Base-by-base conservation (phyloP, 2,113 vertebrate genomes). In the Smithornis capensis region DNA sequence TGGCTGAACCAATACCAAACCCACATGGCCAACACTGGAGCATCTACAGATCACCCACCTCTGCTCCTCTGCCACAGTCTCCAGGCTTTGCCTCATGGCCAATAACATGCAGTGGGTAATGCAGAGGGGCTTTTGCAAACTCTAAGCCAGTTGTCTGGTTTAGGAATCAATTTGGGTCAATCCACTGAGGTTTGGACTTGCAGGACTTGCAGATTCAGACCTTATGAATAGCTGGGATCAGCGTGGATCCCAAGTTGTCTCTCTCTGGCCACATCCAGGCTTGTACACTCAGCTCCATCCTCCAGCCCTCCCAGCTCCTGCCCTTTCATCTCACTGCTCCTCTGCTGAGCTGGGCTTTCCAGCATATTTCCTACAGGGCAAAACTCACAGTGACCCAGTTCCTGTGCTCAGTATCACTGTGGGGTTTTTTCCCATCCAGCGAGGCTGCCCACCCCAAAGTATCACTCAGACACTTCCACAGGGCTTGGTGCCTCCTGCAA, bases 81-180 rank as follows among this genome's bases (percentile, higher is more conserved):
- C 44, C 84, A 42, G 77, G 45, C 81, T 52, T 52, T 67, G 55
- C 87, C 33, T 47, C 55, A 1, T 0, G 0, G 49, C 14, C 17
- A 75, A 1, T 14, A 49, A 59, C 0, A 0, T 1, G 0, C 23
- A 75, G n/a, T 2, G 0, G 60, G 73, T 18, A 52, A 28, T 50
- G 21, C 33, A 31, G 38, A 21, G 40, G 35, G 52, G 59, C 49
- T 83, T 91, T 49, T 49, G 70, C 75, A 33, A 79, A 45, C 37
- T 19, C 68, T 19, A 6, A n/a, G 22, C 29, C 42, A n/a, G 14
- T 84, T 59, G 60, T 60, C 33, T 16, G 10, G 21, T n/a, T 49
- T 52, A 62, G 75, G 35, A 49, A 37, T 19, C 71, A 49, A 33
- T 56, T 31, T 63, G 63, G 25, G 44, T 59, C 73, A 22, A 47